Percentiles rank a stretch among this genome's conserved stretches.
Evolutionary conservation across 92 coral and sea anemone species (phyloP).

Genomic region (Epizoanthus fatuus): DNA sequence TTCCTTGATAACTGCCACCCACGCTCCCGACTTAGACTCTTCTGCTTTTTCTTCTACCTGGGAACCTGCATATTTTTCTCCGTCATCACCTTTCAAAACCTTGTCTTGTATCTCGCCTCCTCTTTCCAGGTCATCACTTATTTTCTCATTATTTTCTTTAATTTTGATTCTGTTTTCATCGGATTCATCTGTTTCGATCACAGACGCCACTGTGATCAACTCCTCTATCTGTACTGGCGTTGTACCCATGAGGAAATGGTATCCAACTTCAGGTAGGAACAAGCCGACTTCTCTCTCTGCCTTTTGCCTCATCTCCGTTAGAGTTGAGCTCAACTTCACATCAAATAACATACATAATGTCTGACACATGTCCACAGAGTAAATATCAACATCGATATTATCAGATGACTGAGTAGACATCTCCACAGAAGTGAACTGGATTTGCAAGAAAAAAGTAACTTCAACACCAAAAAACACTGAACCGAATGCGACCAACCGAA

Average conservation of each 20-base stretch:
- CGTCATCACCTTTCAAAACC: too few species aligned
- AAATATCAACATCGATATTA: conserved; percentile 3
- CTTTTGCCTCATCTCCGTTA: not conserved
- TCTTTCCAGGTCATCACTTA: too few species aligned
- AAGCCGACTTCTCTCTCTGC: too few species aligned
- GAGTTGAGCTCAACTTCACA: conserved; percentile 13
- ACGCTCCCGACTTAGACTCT: not conserved
- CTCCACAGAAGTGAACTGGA: not conserved
- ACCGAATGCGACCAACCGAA: too few species aligned
- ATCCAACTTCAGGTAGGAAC: not conserved
- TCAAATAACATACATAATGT: not conserved
- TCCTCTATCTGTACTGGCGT: conserved; percentile 1
- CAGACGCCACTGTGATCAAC: conserved; percentile 1
- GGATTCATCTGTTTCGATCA: not conserved
- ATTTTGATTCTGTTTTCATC: not conserved
- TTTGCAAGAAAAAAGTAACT: too few species aligned
- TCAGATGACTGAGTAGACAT: conserved; percentile 1
- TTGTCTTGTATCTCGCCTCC: too few species aligned
- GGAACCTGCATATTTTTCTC: too few species aligned
- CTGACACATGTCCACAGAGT: conserved; percentile 7
- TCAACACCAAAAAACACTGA: too few species aligned
- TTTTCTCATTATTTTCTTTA: too few species aligned
- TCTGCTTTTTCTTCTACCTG: not conserved
- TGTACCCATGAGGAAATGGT: not conserved
- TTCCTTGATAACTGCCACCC: not conserved